Evolutionary conservation across 2,797 vertebrate species (phyloP), one percentile per base, ranked within the genome.

Genomic region (Crenuchus spilurus): DNA sequence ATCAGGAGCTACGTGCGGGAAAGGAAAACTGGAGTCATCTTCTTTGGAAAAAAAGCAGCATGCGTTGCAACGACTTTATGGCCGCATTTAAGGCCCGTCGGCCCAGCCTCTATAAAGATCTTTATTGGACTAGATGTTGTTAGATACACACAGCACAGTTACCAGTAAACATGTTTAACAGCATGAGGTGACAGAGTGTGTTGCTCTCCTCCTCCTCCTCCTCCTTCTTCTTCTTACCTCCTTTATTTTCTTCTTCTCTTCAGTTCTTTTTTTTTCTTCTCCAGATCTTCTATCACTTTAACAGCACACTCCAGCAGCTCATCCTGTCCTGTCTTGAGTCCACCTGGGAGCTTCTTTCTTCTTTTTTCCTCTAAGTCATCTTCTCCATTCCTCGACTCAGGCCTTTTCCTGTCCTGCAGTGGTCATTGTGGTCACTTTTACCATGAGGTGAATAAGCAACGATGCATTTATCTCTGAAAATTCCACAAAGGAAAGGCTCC

Each of bases 121-220:
- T 92, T 91, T 91, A 90, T 88, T 86, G 49, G 87, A 84, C 78
- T 84, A 90, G 89, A 90, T 91, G 91, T 92, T 92, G 89, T 89
- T 87, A 86, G 85, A 81, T 86, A 91, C 91, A 90, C 88, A 89
- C 81, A 85, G 70, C 80, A 80, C 82, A 85, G 89, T 91, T 91
- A 84, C 90, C 89, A 90, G 89, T 89, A 90, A 92, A 92, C 91
- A 90, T 82, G 77, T 83, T 82, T 86, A 82, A 87, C 76, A 81
- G 78, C 42, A 74, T 31, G 37, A 4, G 62, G 72, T 8, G 63
- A 72, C 81, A 77, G 35, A 62, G 16, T 14, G 14, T 58, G 35
- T 10, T 67, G 55, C 22, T 31, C 44, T 55, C 9, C 61, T 49
- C 33, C 22, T n/a, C 14, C 33, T 10, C 62, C 42, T 33, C 22